Evolutionary conservation across 2,113 vertebrate species (phyloP).

Genomic region (Pelmatolapia mariae): DNA sequence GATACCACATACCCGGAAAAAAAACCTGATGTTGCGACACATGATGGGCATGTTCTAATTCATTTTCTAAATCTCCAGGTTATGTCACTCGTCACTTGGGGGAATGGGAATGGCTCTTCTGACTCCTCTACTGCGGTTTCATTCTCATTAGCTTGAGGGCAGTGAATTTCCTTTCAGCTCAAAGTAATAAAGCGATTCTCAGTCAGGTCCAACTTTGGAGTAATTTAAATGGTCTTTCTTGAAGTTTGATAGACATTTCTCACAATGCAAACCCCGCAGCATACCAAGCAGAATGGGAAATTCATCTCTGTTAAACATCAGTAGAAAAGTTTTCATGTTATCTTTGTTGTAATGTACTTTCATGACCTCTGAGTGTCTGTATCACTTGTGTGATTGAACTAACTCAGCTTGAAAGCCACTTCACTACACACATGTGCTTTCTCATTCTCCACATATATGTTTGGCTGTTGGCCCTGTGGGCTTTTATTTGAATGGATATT

Average conservation of each 20-base stretch:
- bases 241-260: conserved; percentile 23
- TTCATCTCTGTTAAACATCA: conserved; percentile 1
- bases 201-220: conserved; percentile 10
- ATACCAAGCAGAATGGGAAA: not conserved
- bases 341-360: conserved; percentile 3
- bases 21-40: not conserved
- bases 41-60: conserved; percentile 23
- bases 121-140: conserved; percentile 4
- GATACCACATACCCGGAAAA: not conserved
- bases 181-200: conserved; percentile 23
- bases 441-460: not conserved
- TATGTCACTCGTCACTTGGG: conserved; percentile 30
- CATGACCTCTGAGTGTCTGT: not conserved
- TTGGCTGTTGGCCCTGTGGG: not conserved
- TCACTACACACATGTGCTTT: not conserved
- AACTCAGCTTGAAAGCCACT: not conserved
- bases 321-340: not conserved
- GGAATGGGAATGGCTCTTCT: not conserved
- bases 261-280: not conserved
- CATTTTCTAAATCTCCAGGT: conserved; percentile 21
- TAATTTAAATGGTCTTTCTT: conserved; percentile 19
- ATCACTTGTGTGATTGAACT: not conserved
- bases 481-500: conserved; percentile 30
- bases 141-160: conserved; percentile 23
- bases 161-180: conserved; percentile 12